These are phyloP conservation scores for Brienomyrus brachyistius DNA, from an alignment of 2,113 vertebrate species.

Conservation along the genomic window DNA sequence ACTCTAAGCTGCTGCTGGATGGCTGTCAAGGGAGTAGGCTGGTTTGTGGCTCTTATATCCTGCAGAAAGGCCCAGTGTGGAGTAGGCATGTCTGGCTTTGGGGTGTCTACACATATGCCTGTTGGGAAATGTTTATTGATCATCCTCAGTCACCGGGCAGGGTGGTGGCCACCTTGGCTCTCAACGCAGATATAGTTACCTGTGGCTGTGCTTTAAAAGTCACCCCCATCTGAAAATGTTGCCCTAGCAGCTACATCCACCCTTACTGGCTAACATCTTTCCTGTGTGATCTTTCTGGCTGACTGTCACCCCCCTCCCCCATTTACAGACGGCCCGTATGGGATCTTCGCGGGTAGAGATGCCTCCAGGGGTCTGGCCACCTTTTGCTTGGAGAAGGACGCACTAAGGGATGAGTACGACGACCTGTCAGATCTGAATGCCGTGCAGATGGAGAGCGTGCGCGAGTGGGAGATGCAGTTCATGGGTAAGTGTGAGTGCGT, in stretches of 20 bases:
- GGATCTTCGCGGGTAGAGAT: conserved; percentile 94
- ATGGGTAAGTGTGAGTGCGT: conserved; percentile 69
- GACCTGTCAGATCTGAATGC: conserved; percentile 95
- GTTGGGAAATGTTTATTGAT: not conserved
- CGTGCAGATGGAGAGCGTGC: conserved; percentile 97
- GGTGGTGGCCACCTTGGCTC: not conserved
- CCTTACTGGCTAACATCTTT: not conserved
- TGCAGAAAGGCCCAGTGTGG: not conserved
- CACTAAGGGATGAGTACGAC: conserved; percentile 90
- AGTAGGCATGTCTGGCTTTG: not conserved
- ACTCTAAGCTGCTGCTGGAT: not conserved
- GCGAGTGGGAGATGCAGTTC: conserved; percentile 99
- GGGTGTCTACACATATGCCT: not conserved
- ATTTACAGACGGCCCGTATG: conserved; percentile 82
- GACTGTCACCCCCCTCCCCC: not conserved
- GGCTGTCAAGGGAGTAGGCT: not conserved
- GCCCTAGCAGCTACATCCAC: not conserved
- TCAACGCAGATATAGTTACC: not conserved
- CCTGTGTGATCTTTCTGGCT: not conserved
- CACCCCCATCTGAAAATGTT: not conserved
- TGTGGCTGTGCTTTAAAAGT: not conserved
- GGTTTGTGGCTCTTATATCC: not conserved
- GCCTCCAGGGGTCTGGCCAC: conserved; percentile 94
- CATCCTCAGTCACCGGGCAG: not conserved
- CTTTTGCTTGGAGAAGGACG: conserved; percentile 93